phyloP scores from a whole-genome alignment of 2,888 invertebrate species.

The Aphodius granarius region DNA sequence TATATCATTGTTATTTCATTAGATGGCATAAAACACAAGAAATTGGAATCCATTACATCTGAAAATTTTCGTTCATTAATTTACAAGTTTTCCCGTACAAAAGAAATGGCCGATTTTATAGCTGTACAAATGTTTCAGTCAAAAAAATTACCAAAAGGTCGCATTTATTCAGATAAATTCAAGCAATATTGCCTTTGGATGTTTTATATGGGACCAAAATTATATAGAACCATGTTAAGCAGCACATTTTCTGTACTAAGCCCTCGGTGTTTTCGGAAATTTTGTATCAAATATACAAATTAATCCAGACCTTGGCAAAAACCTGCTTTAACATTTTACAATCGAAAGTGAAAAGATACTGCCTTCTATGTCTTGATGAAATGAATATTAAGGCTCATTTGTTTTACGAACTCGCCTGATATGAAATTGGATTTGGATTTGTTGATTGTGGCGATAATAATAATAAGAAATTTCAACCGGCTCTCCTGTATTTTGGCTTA shows the following conservation, averaged over 20 bases:
- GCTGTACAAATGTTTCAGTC: neutral
- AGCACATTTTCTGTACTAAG: conserved; percentile 2
- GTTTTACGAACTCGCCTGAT: too few relatives aligned
- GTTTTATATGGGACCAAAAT: neutral
- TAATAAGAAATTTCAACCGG: too few relatives aligned
- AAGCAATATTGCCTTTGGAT: neutral
- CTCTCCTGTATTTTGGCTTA: too few relatives aligned
- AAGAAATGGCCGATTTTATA: conserved; percentile 11
- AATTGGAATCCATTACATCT: too few relatives aligned
- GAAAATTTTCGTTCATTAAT: too few relatives aligned
- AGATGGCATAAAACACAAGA: too few relatives aligned
- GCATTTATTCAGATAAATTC: conserved; percentile 10
- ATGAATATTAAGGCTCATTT: too few relatives aligned
- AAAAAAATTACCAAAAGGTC: conserved; percentile 10
- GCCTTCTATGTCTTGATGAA: too few relatives aligned
- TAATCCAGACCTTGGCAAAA: neutral
- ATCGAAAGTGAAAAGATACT: neutral
- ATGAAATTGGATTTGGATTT: too few relatives aligned
- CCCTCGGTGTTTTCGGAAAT: neutral
- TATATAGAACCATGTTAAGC: conserved; percentile 7
- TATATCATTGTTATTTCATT: too few relatives aligned
- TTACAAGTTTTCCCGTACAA: neutral
- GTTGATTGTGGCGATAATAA: too few relatives aligned
- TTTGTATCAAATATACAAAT: neutral
- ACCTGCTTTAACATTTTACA: neutral